Base-by-base conservation (phyloP, 2,113 vertebrate genomes). In the Pagrus major region DNA sequence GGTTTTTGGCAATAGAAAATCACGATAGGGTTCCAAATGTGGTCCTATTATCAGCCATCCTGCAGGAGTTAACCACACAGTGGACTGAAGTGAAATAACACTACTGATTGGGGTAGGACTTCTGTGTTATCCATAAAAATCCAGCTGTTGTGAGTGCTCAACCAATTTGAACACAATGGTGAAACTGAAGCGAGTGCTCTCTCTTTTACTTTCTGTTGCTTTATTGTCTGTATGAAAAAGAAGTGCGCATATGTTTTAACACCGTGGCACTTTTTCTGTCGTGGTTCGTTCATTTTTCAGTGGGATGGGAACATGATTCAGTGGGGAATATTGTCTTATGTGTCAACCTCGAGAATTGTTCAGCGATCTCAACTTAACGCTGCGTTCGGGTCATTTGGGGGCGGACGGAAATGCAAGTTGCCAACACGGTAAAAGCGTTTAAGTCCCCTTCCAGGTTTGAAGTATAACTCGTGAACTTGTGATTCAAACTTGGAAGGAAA, bases 31-130 rank as follows among this genome's bases (percentile, higher is more conserved):
- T 86, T 86, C 76, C 55, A 78, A 76, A 90, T 44, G 76, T 71
- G 71, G 77, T 86, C 73, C 61, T 85, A 84, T 88, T 33, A n/a
- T n/a, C n/a, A 87, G 79, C 69, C 84, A 85, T 85, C 27, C 71
- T 71, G 51, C 75, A 80, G 86, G 78, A 85, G 73, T 86, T 63
- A 78, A 84, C 69, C 83, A 87, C 66, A 83, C 85, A 84, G 87
- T 83, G 84, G 86, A 89, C 74, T 78, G 76, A 86, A 80, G 77
- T 86, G 86, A 89, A 84, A 44, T 64, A 85, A 87, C 83, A 84
- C 68, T 78, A 83, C 68, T 55, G 90, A 87, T 89, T 86, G 93
- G 93, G 93, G 94, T 93, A 93, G 92, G 93, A 92, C 91, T 82
- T 84, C 75, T 84, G 82, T 86, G 91, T 86, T 76, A 67, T 86